Conservation (phyloP, 2,888 invertebrate species). For the Scrobipalpa costella region DNA sequence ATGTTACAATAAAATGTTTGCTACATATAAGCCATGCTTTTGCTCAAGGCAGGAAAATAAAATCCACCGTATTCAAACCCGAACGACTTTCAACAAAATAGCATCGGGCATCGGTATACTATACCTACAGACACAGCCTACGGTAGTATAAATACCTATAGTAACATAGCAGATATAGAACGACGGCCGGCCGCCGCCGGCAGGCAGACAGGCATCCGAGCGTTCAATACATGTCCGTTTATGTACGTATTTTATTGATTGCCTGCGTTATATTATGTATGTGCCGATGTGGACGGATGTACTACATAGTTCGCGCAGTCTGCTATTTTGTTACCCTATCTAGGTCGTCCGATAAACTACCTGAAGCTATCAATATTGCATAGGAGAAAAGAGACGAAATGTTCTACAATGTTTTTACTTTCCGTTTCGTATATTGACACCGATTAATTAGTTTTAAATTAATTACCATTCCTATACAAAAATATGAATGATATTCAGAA, state of each 20-base stretch:
- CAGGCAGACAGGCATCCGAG: conserved; percentile 26
- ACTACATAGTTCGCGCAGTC: conserved; percentile 14
- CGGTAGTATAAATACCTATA: not conserved
- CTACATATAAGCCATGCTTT: too few species aligned
- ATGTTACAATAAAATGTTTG: too few species aligned
- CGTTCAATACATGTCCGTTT: conserved; percentile 39
- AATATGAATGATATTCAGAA: too few species aligned
- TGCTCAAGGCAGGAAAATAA: too few species aligned
- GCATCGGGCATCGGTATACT: not conserved
- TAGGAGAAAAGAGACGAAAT: too few species aligned
- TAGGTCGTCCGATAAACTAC: conserved; percentile 10
- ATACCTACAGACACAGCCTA: too few species aligned
- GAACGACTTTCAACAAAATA: not conserved
- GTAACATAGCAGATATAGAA: not conserved
- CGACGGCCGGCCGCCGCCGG: conserved; percentile 1
- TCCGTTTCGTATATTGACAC: too few species aligned
- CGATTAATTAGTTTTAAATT: too few species aligned
- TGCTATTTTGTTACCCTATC: conserved; percentile 22
- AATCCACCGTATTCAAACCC: not conserved
- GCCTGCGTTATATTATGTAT: conserved; percentile 42
- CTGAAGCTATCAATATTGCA: conserved; percentile 6
- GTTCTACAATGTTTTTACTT: too few species aligned
- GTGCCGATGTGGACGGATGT: conserved; percentile 28
- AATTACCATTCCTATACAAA: too few species aligned
- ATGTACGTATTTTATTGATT: conserved; percentile 59